Conservation (phyloP, 92 coral and sea anemone genomes). For the Phymanthus crucifer region DNA sequence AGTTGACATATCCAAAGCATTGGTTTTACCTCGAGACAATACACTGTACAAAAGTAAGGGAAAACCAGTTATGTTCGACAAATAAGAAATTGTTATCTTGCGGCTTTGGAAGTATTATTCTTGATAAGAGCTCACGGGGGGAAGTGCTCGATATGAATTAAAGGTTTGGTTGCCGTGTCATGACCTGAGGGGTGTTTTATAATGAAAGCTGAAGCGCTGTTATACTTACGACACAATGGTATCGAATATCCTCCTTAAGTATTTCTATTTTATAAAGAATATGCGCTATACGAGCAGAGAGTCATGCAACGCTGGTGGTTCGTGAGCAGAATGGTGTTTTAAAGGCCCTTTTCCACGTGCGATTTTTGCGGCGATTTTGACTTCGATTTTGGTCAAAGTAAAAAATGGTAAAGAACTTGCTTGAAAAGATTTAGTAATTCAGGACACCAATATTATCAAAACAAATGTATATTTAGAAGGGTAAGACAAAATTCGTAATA, state of each 20-base stretch:
- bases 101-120: background rate
- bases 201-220: slow-evolving; percentile 18
- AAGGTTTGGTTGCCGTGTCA: slow-evolving; percentile 11
- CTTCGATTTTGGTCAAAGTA: too few relatives aligned
- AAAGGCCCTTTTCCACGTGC: too few relatives aligned
- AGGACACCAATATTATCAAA: too few relatives aligned
- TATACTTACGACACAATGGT: slow-evolving; percentile 8
- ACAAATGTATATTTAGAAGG: too few relatives aligned
- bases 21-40: slow-evolving; percentile 18
- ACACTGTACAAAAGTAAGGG: background rate
- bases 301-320: background rate
- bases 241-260: slow-evolving; percentile 6
- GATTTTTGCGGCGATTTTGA: too few relatives aligned
- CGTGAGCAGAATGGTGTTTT: background rate
- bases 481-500: too few relatives aligned
- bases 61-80: slow-evolving; percentile 1
- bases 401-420: too few relatives aligned
- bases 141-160: slow-evolving; percentile 16
- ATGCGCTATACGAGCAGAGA: background rate
- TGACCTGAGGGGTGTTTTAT: slow-evolving; percentile 16
- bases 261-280: background rate
- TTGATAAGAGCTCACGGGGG: slow-evolving; percentile 7
- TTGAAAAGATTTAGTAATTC: too few relatives aligned
- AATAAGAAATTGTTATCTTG: background rate
- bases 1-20: slow-evolving; percentile 11